A percentile compares a stretch with the other conserved stretches of the same genome.
Evolutionary conservation across 1,140 invertebrate genomes (phyloP).

Genomic region (Lasioglossum albipes): DNA sequence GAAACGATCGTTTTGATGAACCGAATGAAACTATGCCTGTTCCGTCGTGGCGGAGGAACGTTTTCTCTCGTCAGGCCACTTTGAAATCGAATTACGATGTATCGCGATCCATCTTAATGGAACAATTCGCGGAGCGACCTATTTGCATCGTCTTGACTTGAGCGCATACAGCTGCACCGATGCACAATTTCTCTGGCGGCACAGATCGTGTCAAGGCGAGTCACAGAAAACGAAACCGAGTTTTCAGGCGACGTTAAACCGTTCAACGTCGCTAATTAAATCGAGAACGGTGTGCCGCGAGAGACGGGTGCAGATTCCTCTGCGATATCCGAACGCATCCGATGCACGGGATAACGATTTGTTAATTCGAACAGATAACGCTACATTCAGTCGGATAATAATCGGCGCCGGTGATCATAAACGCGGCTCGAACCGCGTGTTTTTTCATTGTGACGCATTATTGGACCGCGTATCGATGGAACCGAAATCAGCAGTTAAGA

Average conservation of each 20-base stretch:
- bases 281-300: background rate
- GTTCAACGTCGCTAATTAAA: background rate
- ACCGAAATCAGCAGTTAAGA: too few species aligned
- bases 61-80: background rate
- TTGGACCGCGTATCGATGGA: too few species aligned
- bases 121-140: constrained; percentile 42
- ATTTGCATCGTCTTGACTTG: constrained; percentile 47
- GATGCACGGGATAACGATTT: too few species aligned
- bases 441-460: too few species aligned
- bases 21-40: too few species aligned
- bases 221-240: constrained; percentile 8
- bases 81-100: constrained; percentile 42
- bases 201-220: constrained; percentile 1
- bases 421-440: too few species aligned
- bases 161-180: constrained; percentile 46
- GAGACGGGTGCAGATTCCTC: background rate
- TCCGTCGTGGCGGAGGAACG: background rate
- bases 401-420: background rate
- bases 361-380: background rate
- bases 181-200: constrained; percentile 20
- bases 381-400: too few species aligned
- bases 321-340: background rate
- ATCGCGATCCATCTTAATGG: constrained; percentile 40
- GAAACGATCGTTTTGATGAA: too few species aligned
- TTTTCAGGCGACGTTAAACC: background rate